phyloP scores from a whole-genome alignment of 2,113 vertebrate genomes.

The Pheucticus melanocephalus region DNA sequence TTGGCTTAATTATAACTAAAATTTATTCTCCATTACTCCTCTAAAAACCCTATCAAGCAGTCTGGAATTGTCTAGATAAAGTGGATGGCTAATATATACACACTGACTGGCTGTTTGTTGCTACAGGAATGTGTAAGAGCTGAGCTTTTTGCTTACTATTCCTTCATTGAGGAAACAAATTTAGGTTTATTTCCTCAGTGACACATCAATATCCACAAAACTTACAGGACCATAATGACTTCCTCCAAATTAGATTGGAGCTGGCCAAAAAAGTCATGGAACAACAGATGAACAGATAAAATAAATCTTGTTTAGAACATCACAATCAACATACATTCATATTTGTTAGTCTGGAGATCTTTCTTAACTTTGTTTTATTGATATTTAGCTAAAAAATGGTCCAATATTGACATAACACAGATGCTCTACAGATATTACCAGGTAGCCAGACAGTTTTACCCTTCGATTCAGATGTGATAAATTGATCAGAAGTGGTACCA shows the following conservation, averaged over 20 bases:
- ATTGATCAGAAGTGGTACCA: not conserved
- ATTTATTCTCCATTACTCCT: not conserved
- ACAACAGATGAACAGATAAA: not conserved
- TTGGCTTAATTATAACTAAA: not conserved
- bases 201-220: not conserved
- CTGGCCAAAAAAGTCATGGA: not conserved
- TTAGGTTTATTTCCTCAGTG: not conserved
- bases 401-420: accelerated
- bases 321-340: not conserved
- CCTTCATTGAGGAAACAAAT: not conserved
- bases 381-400: not conserved
- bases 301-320: not conserved
- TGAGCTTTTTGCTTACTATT: not conserved
- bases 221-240: not conserved
- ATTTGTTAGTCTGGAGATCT: not conserved
- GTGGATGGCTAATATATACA: not conserved
- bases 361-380: not conserved
- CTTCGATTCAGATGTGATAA: not conserved
- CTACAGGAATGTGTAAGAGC: not conserved
- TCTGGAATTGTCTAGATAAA: not conserved
- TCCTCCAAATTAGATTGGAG: not conserved
- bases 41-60: not conserved
- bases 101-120: not conserved
- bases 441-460: not conserved
- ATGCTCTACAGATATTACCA: not conserved